phyloP scores from a whole-genome alignment of 2,113 vertebrate species.

The Clarias gariepinus region DNA sequence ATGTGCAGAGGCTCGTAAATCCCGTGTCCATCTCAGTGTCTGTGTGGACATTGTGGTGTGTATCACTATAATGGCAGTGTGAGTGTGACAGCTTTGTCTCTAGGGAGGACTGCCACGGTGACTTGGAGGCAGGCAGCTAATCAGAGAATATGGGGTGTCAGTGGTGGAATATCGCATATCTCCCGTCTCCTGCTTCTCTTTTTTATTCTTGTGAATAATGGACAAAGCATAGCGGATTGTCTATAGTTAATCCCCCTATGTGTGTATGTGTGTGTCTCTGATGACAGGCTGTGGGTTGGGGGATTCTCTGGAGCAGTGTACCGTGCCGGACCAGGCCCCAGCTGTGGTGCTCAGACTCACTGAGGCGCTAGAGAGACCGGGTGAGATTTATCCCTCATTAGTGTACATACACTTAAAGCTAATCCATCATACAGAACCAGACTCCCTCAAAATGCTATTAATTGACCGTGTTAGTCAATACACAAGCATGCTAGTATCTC shows the following conservation, averaged over 20 bases:
- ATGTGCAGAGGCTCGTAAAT: neutral
- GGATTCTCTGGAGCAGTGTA: slow-evolving; percentile 59
- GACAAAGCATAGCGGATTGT: slow-evolving; percentile 14
- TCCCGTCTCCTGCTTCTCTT: slow-evolving; percentile 24
- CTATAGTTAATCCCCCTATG: slow-evolving; percentile 34
- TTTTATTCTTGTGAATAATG: slow-evolving; percentile 43
- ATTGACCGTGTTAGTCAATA: neutral
- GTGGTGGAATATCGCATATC: slow-evolving; percentile 43
- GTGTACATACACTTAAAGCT: neutral
- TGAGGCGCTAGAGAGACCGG: slow-evolving; percentile 73
- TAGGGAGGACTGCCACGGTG: slow-evolving; percentile 30
- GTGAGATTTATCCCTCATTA: slow-evolving; percentile 58
- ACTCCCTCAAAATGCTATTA: slow-evolving; percentile 8
- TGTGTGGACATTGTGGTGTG: slow-evolving; percentile 9
- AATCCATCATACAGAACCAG: slow-evolving; percentile 11
- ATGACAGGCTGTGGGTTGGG: slow-evolving; percentile 61
- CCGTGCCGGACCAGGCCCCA: slow-evolving; percentile 67
- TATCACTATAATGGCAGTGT: slow-evolving; percentile 29
- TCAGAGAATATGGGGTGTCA: slow-evolving; percentile 45
- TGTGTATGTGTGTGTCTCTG: slow-evolving; percentile 35
- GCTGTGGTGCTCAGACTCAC: slow-evolving; percentile 70
- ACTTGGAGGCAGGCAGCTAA: slow-evolving; percentile 45
- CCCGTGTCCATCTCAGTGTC: neutral
- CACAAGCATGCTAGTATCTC: neutral
- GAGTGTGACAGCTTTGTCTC: slow-evolving; percentile 46